Percentiles rank a stretch among this genome's conserved stretches.
Conservation (phyloP, 2,113 vertebrate species). For the Hypocryptadius cinnamomeus region DNA sequence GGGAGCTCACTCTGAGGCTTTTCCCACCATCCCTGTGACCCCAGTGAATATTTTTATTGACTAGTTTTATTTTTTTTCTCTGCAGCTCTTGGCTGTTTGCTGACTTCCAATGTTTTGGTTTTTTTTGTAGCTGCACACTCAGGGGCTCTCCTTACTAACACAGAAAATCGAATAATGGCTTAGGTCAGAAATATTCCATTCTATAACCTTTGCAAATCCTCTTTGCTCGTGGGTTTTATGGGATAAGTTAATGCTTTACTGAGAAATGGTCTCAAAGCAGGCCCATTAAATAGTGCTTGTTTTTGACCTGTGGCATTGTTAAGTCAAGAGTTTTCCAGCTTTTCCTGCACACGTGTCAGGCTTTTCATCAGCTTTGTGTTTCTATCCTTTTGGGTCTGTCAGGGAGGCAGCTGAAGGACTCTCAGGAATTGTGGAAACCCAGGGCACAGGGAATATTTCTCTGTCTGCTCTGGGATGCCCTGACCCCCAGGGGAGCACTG, state of each 20-base stretch:
- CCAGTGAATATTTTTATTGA: not conserved
- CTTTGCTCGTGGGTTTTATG: not conserved
- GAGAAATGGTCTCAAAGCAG: not conserved
- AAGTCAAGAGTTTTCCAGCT: not conserved
- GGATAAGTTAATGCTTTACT: not conserved
- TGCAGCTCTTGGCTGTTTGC: not conserved
- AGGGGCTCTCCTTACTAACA: not conserved
- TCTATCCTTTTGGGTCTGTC: not conserved
- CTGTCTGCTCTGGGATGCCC: no score
- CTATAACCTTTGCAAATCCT: conserved; percentile 24
- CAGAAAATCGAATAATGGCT: not conserved
- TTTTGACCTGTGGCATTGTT: not conserved
- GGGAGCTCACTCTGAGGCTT: not conserved
- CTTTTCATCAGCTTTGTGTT: not conserved
- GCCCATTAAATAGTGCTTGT: not conserved
- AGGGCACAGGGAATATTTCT: no score
- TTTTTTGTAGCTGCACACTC: not conserved
- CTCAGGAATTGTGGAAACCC: not conserved
- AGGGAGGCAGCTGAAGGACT: not conserved
- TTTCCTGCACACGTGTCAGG: fast-evolving
- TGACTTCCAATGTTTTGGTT: not conserved
- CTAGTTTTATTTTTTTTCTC: not conserved
- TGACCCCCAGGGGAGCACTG: no score
- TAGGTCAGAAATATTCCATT: not conserved
- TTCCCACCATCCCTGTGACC: not conserved